Percentiles rank a stretch among this genome's conserved stretches.
Conservation (phyloP, 2,113 vertebrate genomes). For the human (Homo sapiens) region GRCh38 chr6:137563001-137563500, state of each 20-base stretch:
- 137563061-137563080: not conserved
- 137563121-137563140: not conserved
- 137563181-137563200: accelerated
- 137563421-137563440: too few species aligned
- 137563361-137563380: too few species aligned
- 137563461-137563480: too few species aligned
- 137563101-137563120: not conserved
- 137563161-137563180: not conserved
- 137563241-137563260: not conserved
- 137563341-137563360: too few species aligned
- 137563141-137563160: not conserved
- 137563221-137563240: not conserved
- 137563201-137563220: too few species aligned
- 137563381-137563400: too few species aligned
- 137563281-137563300: too few species aligned
- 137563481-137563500: too few species aligned
- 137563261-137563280: not conserved
- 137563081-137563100: not conserved
- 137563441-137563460: too few species aligned
- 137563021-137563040: not conserved
- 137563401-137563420: too few species aligned
- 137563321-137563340: too few species aligned
- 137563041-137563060: not conserved
- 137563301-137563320: too few species aligned
- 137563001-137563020: not conserved